Base-by-base conservation (phyloP, 2,113 vertebrate genomes). In the Theristicus caerulescens region DNA sequence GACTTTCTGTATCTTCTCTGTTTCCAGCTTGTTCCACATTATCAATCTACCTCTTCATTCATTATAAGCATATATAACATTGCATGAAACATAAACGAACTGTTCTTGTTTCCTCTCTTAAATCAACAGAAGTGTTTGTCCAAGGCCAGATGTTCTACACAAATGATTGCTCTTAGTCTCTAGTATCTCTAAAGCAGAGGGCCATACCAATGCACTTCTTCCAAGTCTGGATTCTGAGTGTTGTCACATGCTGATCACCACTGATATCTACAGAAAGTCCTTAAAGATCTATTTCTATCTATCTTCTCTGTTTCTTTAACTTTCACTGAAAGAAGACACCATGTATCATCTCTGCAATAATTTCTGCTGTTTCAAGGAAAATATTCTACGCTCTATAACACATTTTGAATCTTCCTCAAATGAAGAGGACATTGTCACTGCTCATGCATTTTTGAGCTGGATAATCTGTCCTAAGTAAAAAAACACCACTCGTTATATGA, bases 401-500 rank as follows among this genome's bases (percentile, higher is more conserved):
- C 13, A 9, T 31, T 79, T 69, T 90, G 42, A 69, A 42, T 52
- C 71, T 82, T 86, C 8, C 19, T 62, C 16, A 70, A 24, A 42
- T 17, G 16, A 90, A 58, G 26, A 65, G 31, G 11, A 40, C 20
- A 6, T 54, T 83, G 31, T 42, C 54, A 58, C 34, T 59, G 29
- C 20, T 64, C 11, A 44, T 20, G 27, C 15, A 54, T 52, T 79
- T 79, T 34, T 73, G 51, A 78, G 20, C 26, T 27, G 49, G 17
- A 59, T 87, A 59, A 65, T 14, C 19, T 52, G 10, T 69, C 34
- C 26, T 26, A 49, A 52, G 10, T 64, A 40, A 52, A 78, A 78
- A 71, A 16, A 0, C 6, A n/a, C 5, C 40, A 46, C 16, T 18
- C 4, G 3, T 24, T 20, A 13, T 16, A 19, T 19, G 31, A 55